A percentile compares a stretch with the other conserved stretches of the same genome.
These are phyloP conservation scores for Brachystomella parvula DNA, from an alignment of 1,140 invertebrate species.

Conservation along the genomic window DNA sequence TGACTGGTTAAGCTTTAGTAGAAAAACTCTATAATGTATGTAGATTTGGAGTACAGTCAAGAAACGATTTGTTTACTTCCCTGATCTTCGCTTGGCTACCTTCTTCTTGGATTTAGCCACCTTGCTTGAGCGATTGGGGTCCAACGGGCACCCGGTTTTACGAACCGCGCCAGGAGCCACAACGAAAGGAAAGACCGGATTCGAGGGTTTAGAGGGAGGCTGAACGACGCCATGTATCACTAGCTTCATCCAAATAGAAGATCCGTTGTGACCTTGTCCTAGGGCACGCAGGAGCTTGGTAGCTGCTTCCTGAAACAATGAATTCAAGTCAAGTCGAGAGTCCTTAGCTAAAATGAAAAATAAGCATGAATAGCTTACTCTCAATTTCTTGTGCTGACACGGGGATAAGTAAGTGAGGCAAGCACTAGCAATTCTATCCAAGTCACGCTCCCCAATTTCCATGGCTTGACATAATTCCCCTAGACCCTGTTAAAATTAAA, in stretches of 20 bases:
- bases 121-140: no score
- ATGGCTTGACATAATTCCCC: conserved; percentile 21
- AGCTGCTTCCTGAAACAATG: conserved; percentile 22
- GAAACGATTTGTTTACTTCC: no score
- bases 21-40: no score
- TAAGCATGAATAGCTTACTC: conserved; percentile 20
- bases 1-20: no score
- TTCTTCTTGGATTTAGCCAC: no score
- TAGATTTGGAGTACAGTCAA: no score
- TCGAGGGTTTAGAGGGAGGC: background rate
- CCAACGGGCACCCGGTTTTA: no score
- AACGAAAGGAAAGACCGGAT: background rate
- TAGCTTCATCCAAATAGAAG: conserved; percentile 28
- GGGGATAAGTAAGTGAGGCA: conserved; percentile 28
- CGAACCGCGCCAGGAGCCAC: no score
- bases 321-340: background rate
- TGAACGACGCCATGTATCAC: conserved; percentile 5
- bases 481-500: conserved; percentile 25
- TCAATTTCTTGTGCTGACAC: conserved; percentile 32
- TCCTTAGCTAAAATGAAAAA: background rate
- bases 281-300: conserved; percentile 10
- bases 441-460: conserved; percentile 27
- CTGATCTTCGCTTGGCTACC: no score
- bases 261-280: background rate
- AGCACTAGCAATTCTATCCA: conserved; percentile 25